Percentiles rank a stretch among this genome's conserved stretches.
Conservation (phyloP, 2,113 vertebrate genomes). For the Holacanthus passer region DNA sequence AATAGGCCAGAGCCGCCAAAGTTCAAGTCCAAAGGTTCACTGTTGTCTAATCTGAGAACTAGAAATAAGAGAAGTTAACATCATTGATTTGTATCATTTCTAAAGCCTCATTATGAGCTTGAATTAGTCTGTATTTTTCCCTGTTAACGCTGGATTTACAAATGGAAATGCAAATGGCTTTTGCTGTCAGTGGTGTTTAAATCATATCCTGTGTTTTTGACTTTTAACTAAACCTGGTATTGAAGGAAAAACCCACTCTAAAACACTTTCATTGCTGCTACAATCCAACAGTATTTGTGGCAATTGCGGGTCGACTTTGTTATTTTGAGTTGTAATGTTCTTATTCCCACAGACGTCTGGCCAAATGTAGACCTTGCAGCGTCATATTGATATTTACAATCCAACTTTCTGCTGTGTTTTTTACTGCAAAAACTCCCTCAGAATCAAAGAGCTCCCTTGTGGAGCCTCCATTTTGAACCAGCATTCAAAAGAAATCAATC, state of each 20-base stretch:
- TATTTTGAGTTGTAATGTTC: neutral
- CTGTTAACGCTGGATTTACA: neutral
- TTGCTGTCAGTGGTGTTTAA: neutral
- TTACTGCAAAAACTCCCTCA: neutral
- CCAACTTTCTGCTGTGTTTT: neutral
- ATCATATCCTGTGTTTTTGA: neutral
- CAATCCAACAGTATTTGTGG: neutral
- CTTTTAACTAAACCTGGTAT: neutral
- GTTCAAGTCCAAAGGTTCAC: constrained; percentile 77
- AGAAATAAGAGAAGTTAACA: constrained; percentile 54
- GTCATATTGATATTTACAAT: neutral
- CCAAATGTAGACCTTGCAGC: neutral
- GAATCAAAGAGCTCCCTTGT: neutral
- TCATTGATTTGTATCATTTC: neutral
- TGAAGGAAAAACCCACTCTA: neutral
- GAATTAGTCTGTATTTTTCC: neutral
- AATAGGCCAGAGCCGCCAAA: constrained; percentile 81
- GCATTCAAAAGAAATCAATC: constrained; percentile 11
- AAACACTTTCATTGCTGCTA: neutral
- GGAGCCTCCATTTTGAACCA: constrained; percentile 4
- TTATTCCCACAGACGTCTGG: neutral
- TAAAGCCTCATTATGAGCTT: neutral
- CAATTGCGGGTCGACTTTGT: neutral
- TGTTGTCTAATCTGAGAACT: constrained; percentile 90
- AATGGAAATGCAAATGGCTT: neutral